Conservation (phyloP, 1,140 invertebrate species). For the Armadillidium nasatum region DNA sequence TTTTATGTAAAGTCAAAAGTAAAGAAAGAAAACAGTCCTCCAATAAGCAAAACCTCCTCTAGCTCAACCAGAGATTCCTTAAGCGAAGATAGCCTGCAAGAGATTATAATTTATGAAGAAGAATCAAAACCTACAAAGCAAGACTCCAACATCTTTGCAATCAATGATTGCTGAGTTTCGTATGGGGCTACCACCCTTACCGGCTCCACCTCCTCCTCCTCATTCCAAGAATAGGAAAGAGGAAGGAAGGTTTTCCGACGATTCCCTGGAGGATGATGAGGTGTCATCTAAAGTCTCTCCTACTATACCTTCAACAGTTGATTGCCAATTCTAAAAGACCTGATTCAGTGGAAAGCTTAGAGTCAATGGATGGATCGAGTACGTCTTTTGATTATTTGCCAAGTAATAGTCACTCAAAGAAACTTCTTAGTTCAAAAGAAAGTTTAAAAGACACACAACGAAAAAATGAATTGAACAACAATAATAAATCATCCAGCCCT, state of each 20-base stretch:
- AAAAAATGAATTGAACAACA: too few relatives aligned
- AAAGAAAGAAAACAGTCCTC: neutral
- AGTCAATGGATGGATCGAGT: conserved; percentile 35
- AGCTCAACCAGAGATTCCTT: conserved; percentile 29
- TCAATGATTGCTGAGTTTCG: conserved; percentile 44
- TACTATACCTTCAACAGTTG: conserved; percentile 25
- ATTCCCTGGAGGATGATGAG: conserved; percentile 64
- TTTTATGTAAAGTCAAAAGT: conserved; percentile 31
- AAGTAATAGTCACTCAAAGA: conserved; percentile 20
- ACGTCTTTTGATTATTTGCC: conserved; percentile 42
- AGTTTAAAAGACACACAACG: too few relatives aligned
- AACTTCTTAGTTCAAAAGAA: too few relatives aligned
- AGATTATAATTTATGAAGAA: conserved; percentile 9
- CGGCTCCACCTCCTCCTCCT: conserved; percentile 36
- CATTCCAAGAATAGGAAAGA: conserved; percentile 52
- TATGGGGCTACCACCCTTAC: conserved; percentile 50
- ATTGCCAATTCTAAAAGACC: conserved; percentile 29
- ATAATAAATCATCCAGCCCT: too few relatives aligned
- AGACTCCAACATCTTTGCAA: conserved; percentile 37
- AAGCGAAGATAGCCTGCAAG: conserved; percentile 32
- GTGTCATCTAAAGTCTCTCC: conserved; percentile 16
- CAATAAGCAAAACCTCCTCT: conserved; percentile 14
- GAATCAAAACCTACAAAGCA: neutral
- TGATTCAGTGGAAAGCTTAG: conserved; percentile 34
- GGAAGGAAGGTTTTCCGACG: conserved; percentile 71